These are phyloP conservation scores for Scylla paramamosain DNA, from an alignment of 1,140 invertebrate species.

Conservation along the genomic window DNA sequence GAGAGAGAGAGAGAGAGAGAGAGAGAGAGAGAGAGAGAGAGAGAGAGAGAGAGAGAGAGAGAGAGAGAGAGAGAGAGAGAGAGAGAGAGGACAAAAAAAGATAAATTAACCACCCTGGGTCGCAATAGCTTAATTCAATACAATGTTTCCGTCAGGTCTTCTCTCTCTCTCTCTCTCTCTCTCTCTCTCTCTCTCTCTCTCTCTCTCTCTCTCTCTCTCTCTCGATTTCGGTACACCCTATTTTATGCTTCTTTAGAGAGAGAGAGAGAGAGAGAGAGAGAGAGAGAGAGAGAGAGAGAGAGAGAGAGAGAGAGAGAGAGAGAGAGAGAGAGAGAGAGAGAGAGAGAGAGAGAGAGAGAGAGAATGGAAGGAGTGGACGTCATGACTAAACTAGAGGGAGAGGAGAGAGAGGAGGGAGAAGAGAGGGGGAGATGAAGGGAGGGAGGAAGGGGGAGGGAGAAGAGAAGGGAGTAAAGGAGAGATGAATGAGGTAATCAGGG, in stretches of 20 bases:
- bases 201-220: not conserved
- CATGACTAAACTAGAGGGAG: too few species aligned
- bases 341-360: not conserved
- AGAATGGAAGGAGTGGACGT: too few species aligned
- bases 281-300: conserved; percentile 30
- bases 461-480: too few species aligned
- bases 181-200: conserved; percentile 2
- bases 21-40: conserved; percentile 51
- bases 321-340: conserved; percentile 27
- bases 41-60: not conserved
- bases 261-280: conserved; percentile 4
- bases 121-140: conserved; percentile 54
- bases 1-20: conserved; percentile 28
- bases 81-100: not conserved
- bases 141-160: conserved; percentile 54
- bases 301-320: conserved; percentile 41
- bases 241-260: not conserved
- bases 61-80: not conserved
- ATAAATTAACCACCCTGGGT: not conserved
- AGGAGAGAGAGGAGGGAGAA: too few species aligned
- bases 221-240: not conserved
- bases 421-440: too few species aligned
- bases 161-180: not conserved
- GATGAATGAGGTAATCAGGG: too few species aligned
- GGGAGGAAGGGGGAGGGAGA: too few species aligned